These are phyloP conservation scores for Corbicula japonica DNA, from an alignment of 2,888 invertebrate species.

Conservation along the genomic window DNA sequence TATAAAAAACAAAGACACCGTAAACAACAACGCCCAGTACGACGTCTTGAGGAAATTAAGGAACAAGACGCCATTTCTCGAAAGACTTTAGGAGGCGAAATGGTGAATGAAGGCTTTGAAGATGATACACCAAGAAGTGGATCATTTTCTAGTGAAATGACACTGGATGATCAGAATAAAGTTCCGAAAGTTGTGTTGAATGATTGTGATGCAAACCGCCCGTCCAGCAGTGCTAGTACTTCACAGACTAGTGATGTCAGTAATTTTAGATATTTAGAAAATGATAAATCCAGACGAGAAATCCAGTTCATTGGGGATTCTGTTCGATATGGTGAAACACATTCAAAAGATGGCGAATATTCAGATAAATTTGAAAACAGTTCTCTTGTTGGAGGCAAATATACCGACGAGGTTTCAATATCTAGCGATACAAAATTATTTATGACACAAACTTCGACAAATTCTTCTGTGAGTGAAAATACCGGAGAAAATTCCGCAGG, in stretches of 20 bases:
- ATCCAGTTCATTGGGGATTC: slow-evolving; percentile 52
- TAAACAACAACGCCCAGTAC: slow-evolving; percentile 41
- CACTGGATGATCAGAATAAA: slow-evolving; percentile 43
- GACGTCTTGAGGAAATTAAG: slow-evolving; percentile 68
- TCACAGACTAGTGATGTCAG: slow-evolving; percentile 58
- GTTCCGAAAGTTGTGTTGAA: slow-evolving; percentile 44
- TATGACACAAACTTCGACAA: too few relatives aligned
- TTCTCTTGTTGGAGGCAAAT: slow-evolving; percentile 26
- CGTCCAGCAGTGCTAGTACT: slow-evolving; percentile 53
- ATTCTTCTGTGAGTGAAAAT: too few relatives aligned
- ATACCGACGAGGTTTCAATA: slow-evolving; percentile 45
- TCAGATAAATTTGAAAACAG: slow-evolving; percentile 25
- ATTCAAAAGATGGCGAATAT: slow-evolving; percentile 47
- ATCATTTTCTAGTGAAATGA: slow-evolving; percentile 61
- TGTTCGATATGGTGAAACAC: slow-evolving; percentile 28
- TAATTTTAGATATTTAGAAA: slow-evolving; percentile 42
- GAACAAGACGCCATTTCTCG: slow-evolving; percentile 73
- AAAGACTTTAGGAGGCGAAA: slow-evolving; percentile 62
- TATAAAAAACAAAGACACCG: slow-evolving; percentile 45
- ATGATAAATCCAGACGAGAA: slow-evolving; percentile 58
- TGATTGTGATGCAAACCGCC: slow-evolving; percentile 24
- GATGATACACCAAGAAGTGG: slow-evolving; percentile 59
- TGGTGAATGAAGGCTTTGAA: slow-evolving; percentile 29
- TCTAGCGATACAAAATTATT: too few relatives aligned
- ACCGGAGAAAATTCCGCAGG: slow-evolving; percentile 55